phyloP scores from a whole-genome alignment of 2,888 invertebrate species.

The Spicauda simplicius region DNA sequence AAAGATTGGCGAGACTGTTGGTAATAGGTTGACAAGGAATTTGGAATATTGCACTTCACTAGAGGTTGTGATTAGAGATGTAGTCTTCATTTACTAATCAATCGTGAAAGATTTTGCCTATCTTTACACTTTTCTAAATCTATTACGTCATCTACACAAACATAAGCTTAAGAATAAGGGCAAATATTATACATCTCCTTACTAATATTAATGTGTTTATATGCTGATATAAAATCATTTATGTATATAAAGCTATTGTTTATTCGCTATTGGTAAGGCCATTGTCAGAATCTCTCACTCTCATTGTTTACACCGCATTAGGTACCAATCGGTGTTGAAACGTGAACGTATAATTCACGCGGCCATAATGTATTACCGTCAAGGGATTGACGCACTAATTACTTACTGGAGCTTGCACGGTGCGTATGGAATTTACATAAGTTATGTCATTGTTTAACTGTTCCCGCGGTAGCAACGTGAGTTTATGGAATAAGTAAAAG shows the following conservation, averaged over 20 bases:
- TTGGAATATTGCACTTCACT: background rate
- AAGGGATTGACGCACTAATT: conserved; percentile 35
- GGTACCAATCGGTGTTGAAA: conserved; percentile 31
- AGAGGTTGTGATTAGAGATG: too few relatives aligned
- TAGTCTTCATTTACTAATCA: background rate
- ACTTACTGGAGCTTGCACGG: conserved; percentile 22
- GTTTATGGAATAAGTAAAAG: background rate
- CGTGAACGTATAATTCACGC: conserved; percentile 28
- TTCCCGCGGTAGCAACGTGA: conserved; percentile 3
- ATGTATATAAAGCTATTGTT: too few relatives aligned
- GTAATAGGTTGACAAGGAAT: background rate
- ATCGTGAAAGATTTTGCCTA: too few relatives aligned
- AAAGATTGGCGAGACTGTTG: background rate
- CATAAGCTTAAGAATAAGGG: too few relatives aligned
- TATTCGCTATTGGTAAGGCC: conserved; percentile 3
- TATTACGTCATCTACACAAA: too few relatives aligned
- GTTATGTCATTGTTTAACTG: conserved; percentile 26
- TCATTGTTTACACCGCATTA: conserved; percentile 28
- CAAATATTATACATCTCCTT: too few relatives aligned
- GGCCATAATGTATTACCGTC: conserved; percentile 29
- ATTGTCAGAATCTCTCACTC: conserved; percentile 4
- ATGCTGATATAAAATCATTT: too few relatives aligned
- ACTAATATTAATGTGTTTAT: too few relatives aligned
- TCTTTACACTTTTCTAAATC: too few relatives aligned
- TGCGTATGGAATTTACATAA: conserved; percentile 31